A percentile compares a stretch with the other conserved stretches of the same genome.
Conservation (phyloP, 2,797 vertebrate species). For the Bovichtus diacanthus region DNA sequence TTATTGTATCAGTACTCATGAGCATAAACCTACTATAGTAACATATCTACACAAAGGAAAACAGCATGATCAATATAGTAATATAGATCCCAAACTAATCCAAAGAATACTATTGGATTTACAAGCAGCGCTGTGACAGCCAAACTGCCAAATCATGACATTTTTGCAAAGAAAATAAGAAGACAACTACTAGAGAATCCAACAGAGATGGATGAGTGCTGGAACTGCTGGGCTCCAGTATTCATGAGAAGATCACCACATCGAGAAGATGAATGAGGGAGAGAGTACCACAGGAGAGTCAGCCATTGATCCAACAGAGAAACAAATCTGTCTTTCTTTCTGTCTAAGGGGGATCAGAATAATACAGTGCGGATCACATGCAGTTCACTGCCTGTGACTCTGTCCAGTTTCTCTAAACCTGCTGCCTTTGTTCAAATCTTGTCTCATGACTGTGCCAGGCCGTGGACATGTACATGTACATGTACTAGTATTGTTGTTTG, state of each 20-base stretch:
- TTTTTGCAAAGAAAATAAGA: conserved; percentile 38
- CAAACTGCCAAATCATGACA: conserved; percentile 34
- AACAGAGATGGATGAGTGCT: conserved; percentile 51
- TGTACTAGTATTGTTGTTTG: not conserved
- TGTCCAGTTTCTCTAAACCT: conserved; percentile 12
- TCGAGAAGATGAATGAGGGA: conserved; percentile 69
- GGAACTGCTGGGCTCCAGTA: conserved; percentile 52
- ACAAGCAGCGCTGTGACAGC: conserved; percentile 27
- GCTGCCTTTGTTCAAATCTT: conserved; percentile 7
- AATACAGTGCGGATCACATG: conserved; percentile 54
- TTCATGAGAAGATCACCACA: conserved; percentile 51
- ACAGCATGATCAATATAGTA: conserved; percentile 12
- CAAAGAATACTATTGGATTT: conserved; percentile 34
- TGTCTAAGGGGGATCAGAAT: conserved; percentile 58
- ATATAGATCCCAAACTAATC: conserved; percentile 23
- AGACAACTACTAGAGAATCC: conserved; percentile 30
- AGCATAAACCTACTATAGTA: not conserved
- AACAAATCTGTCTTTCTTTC: conserved; percentile 70
- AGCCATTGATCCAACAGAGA: conserved; percentile 67
- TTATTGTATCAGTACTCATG: not conserved
- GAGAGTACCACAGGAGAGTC: conserved; percentile 62
- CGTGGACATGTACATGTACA: not conserved
- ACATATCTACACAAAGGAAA: not conserved
- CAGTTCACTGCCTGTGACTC: conserved; percentile 10
- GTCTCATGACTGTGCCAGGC: not conserved